Evolutionary conservation across 1,140 invertebrate genomes (phyloP).

Genomic region (Drosophila malerkotliana): DNA sequence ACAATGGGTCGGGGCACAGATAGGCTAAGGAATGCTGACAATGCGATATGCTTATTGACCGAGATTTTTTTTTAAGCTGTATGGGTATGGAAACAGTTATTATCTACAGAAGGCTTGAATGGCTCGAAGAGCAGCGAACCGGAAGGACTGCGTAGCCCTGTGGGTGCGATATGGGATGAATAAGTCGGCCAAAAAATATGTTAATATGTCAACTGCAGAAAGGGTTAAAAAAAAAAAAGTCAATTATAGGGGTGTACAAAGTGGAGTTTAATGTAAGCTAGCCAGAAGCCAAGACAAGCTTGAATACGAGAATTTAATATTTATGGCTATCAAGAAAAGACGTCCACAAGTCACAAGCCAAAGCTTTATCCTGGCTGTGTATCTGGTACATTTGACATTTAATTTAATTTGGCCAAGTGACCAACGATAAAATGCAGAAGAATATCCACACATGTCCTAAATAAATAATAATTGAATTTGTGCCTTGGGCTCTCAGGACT

Average conservation of each 20-base stretch:
- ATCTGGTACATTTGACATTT: slow-evolving; percentile 35
- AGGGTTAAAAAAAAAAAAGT: not conserved
- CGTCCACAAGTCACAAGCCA: not conserved
- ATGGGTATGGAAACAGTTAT: slow-evolving; percentile 45
- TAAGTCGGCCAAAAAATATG: slow-evolving; percentile 13
- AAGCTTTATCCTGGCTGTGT: slow-evolving; percentile 10
- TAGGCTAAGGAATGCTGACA: slow-evolving; percentile 28
- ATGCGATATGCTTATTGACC: slow-evolving; percentile 62
- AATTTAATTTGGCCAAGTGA: slow-evolving; percentile 38
- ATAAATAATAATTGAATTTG: slow-evolving; percentile 73
- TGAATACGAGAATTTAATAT: slow-evolving; percentile 53
- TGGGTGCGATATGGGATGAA: not conserved
- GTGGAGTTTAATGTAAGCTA: not conserved
- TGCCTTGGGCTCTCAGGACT: slow-evolving; percentile 1
- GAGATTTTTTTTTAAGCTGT: slow-evolving; percentile 61
- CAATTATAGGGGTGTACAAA: not conserved
- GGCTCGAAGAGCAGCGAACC: slow-evolving; percentile 9
- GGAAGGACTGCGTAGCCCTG: slow-evolving; percentile 8
- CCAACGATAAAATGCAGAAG: slow-evolving; percentile 5
- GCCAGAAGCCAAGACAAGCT: slow-evolving; percentile 10
- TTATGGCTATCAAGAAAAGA: slow-evolving; percentile 28
- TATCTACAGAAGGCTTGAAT: slow-evolving; percentile 33
- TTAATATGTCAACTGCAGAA: slow-evolving; percentile 23
- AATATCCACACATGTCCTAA: slow-evolving; percentile 31
- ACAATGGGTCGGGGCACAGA: slow-evolving; percentile 11